Evolutionary conservation across 2,113 vertebrate genomes (phyloP).

Genomic region (Malaclemys terrapin): DNA sequence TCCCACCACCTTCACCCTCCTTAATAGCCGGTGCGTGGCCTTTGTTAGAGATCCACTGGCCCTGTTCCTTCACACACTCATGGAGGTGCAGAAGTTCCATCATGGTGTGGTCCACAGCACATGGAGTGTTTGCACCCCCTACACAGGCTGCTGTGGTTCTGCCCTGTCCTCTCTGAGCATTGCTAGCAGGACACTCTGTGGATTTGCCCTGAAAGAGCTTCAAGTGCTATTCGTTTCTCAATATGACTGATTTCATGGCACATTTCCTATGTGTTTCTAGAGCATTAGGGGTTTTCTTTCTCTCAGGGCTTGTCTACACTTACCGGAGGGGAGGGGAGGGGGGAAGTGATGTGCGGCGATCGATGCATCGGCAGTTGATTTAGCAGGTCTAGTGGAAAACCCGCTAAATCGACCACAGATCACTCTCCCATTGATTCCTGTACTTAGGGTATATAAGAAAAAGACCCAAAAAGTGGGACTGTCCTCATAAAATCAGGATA

Average conservation of each 20-base stretch:
- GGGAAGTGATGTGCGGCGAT: no score
- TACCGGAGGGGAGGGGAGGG: no score
- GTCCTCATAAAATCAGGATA: no score
- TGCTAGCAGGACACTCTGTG: background rate
- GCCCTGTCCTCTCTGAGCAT: background rate
- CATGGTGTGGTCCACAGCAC: background rate
- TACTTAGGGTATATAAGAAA: no score
- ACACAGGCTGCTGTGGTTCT: background rate
- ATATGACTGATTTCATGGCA: background rate
- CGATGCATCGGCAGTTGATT: no score
- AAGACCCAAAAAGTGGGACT: no score
- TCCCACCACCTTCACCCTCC: background rate
- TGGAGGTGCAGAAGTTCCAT: background rate
- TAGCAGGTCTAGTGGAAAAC: no score
- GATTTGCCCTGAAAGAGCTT: background rate
- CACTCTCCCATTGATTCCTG: no score
- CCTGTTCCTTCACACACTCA: background rate
- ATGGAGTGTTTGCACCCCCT: background rate
- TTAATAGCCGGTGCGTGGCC: background rate
- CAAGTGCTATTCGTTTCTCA: fast-evolving
- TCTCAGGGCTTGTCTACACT: background rate
- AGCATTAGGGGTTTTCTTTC: background rate
- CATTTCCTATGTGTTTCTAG: background rate
- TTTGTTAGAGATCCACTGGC: background rate
- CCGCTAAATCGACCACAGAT: no score